Base-by-base conservation (phyloP, 92 coral and sea anemone species). In the Heliopora coerulea region DNA sequence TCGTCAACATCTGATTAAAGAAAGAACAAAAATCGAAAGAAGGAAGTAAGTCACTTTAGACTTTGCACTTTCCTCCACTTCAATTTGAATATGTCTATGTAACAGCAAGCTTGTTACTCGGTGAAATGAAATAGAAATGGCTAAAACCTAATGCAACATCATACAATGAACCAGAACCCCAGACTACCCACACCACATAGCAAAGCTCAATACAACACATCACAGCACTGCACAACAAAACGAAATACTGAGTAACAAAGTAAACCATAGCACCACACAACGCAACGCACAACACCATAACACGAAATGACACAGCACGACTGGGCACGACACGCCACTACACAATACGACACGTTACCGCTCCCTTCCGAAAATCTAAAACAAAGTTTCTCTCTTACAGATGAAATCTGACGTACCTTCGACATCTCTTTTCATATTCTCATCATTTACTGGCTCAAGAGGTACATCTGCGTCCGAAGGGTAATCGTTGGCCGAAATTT, bases 371-470 rank as follows among this genome's bases (percentile, higher is more conserved):
- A 11, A 4, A 37, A 37, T 11, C 42, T 11, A 37, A 37, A 37
- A 37, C 42, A 37, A 4, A 4, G 4, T 37, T 37, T n/a, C n/a
- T n/a, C n/a, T n/a, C n/a, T n/a, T n/a, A n/a, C n/a, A n/a, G n/a
- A n/a, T n/a, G n/a, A n/a, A n/a, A n/a, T n/a, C 42, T 11, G 42
- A 4, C 42, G 6, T 50, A 50, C 58, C 58, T 50, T 52, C 31
- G 44, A 72, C 11, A 56, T 78, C 64, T 68, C 97, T 79, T 77
- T 88, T 95, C 97, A 90, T 90, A 54, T 88, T 87, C 97, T 88
- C 88, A 72, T 54, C 39, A 35, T 90, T 95, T 32, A 80, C 79
- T 2, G 85, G 88, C 30, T 83, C 86, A 13, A 90, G 78, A 35
- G 96, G 99, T 42, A 54, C 70, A 27, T 91, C 89, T 0, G 97